Conservation (phyloP, 2,797 vertebrate species). For the Anabacerthia variegaticeps region DNA sequence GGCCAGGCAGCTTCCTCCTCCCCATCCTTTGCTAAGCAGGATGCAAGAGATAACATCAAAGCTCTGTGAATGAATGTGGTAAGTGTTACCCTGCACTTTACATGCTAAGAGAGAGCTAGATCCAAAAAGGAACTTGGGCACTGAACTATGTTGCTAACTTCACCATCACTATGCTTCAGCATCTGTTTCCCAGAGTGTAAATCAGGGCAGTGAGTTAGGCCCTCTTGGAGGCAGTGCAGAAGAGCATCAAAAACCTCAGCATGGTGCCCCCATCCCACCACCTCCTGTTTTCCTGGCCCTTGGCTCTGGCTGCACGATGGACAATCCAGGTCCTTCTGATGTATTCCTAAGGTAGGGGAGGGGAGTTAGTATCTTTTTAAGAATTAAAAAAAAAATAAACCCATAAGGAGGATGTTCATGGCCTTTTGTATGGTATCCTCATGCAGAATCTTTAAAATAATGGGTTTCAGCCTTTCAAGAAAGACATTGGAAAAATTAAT, state of each 20-base stretch:
- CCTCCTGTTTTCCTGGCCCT: neutral
- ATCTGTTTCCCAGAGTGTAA: neutral
- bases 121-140: neutral
- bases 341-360: neutral
- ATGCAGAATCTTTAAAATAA: neutral
- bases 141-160: neutral
- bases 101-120: neutral
- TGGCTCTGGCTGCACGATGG: accelerated
- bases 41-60: constrained; percentile 32
- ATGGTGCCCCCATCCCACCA: accelerated
- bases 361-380: neutral
- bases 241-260: neutral
- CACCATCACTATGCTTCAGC: neutral
- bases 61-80: neutral
- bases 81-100: neutral
- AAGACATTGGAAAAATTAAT: neutral
- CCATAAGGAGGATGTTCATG: neutral
- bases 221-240: neutral
- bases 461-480: neutral
- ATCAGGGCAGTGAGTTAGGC: neutral
- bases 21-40: neutral
- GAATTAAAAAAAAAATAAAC: neutral
- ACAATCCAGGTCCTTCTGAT: neutral
- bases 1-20: neutral
- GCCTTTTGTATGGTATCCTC: neutral